Base-by-base conservation (phyloP, 2,797 vertebrate species). In the Alcedo quadribrachys region DNA sequence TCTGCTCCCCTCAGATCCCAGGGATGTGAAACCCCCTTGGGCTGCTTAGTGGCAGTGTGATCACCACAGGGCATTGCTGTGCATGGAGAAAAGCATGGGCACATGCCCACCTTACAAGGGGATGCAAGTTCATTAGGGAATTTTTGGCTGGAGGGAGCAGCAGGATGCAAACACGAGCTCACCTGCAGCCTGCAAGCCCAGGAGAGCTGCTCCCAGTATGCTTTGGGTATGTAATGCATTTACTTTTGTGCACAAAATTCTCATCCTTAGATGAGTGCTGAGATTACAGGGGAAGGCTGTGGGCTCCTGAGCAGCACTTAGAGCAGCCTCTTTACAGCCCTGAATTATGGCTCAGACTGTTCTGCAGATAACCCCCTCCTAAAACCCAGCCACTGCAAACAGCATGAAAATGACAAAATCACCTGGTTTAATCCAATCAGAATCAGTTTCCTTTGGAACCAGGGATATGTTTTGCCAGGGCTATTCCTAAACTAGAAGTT, bases 1-100 rank as follows among this genome's bases (percentile, higher is more conserved):
- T 73, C 33, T 54, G 30, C 15, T 10, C 15, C 13, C 15, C 10
- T 32, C 19, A 37, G 14, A 24, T 15, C 1, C 0, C 8, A 17
- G 0, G 3, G 40, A 32, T 40, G 7, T n/a, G 13, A 25, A 25
- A 17, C 1, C 0, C 10, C 42, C 51, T 19, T 25, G 42, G 17
- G 12, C 37, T 43, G 4, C 11, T 61, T 60, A 4, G 9, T 75
- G 53, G 8, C 30, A 1, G 2, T 27, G 28, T 24, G 42, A 12
- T 12, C 33, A 28, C 7, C 55, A 33, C 2, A 4, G 20, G 27
- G 9, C 24, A 61, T 30, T 15, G 11, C 18, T 74, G 27, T 11
- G 15, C 6, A 6, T 6, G 42, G 68, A 25, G 22, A 42, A 62
- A 42, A 37, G 25, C 18, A 2, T 32, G 53, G 37, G 32, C 28